Evolutionary conservation across 2,888 invertebrate species (phyloP), one percentile per base, ranked within the genome.

Genomic region (Ophion obscuratus): DNA sequence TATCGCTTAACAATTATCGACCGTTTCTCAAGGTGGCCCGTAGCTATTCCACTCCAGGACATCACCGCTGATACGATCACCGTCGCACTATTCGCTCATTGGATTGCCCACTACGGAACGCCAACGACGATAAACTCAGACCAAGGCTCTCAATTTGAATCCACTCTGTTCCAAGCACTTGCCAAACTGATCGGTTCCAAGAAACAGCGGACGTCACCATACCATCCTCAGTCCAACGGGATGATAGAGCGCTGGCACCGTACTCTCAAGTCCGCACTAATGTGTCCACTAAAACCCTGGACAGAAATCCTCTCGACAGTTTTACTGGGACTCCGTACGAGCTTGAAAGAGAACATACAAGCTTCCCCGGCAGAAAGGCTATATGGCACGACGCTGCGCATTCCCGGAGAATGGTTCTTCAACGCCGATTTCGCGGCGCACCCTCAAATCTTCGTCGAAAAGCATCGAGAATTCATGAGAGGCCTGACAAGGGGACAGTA

Each of bases 111-210:
- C 20, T 81, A 36, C 24, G 85, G 81, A 4, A 27, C 84, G 66
- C 24, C 84, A 79, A 17, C 47, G 2, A 71, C 82, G n/a, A 88
- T 93, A 11, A 91, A 91, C 0, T 89, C 91, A 4, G 92, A 93
- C 81, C 90, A 89, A 76, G 91, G 91, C 0, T 64, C 88, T 5
- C 89, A 92, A 66, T 91, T 92, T 79, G 87, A 90, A 67, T 88
- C 88, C 2, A 10, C 68, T 10, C 64, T 92, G 7, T 90, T 73
- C 17, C 59, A 40, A 20, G n/a, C 73, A n/a, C 5, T 73, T 2
- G 36, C 59, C 1, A 61, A 73, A 24, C 24, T 24, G 24, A 24
- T 24, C 24, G 24, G 24, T 24, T 24, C 24, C 24, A 24, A 24
- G 24, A 24, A 24, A 24, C 24, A 24, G 24, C 24, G 24, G 24